A percentile compares a stretch with the other conserved stretches of the same genome.
Evolutionary conservation across 1,140 invertebrate genomes (phyloP).

Genomic region (Anoplolepis gracilipes): DNA sequence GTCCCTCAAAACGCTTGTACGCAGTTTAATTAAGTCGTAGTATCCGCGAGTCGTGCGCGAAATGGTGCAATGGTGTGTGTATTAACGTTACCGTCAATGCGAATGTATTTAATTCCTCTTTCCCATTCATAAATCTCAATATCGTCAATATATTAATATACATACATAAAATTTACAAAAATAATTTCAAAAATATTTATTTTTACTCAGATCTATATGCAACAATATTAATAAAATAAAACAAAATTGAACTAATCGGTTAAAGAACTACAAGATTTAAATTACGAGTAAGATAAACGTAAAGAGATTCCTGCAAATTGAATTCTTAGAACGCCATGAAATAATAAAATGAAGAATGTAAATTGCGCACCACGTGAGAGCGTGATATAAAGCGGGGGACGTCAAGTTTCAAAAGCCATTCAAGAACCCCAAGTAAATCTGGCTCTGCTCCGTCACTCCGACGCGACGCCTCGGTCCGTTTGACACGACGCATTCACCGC

Average conservation of each 20-base stretch:
- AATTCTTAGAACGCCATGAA: background rate
- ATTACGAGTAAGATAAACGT: background rate
- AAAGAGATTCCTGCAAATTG: background rate
- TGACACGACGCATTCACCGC: slow-evolving; percentile 5
- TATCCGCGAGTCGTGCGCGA: slow-evolving; percentile 12
- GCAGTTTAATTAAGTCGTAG: slow-evolving; percentile 36
- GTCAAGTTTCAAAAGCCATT: background rate
- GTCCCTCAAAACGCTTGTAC: slow-evolving; percentile 47
- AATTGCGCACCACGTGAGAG: background rate
- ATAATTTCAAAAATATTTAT: background rate
- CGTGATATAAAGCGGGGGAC: background rate
- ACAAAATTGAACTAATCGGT: background rate
- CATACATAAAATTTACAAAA: background rate
- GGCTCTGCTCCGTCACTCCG: too few species aligned
- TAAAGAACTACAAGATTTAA: background rate
- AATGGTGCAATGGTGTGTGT: background rate
- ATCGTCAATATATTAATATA: too few species aligned
- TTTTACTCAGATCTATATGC: background rate
- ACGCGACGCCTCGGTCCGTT: background rate
- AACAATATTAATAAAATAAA: background rate
- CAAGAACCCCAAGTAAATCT: background rate
- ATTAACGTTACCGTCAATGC: background rate
- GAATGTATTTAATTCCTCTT: background rate
- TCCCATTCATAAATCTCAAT: background rate
- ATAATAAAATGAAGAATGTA: background rate